Conservation (phyloP, 2,797 vertebrate species). For the Bovichtus diacanthus region DNA sequence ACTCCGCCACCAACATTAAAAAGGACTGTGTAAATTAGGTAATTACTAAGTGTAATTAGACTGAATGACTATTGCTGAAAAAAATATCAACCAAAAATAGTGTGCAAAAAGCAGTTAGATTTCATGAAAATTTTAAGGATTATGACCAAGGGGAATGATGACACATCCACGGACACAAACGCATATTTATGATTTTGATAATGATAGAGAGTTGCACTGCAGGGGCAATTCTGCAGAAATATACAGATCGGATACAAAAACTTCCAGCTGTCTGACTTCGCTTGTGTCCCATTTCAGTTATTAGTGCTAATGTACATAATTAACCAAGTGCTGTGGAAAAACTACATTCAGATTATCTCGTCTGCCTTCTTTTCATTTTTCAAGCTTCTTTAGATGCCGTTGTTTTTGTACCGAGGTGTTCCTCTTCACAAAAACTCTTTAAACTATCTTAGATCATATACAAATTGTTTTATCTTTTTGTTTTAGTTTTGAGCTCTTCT, state of each 20-base stretch:
- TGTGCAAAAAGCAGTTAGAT: not conserved
- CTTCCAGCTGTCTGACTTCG: not conserved
- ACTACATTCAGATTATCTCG: not conserved
- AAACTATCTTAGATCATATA: conserved; percentile 1
- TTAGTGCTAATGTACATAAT: not conserved
- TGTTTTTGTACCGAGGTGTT: conserved; percentile 5
- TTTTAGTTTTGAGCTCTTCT: not conserved
- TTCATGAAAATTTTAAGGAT: not conserved
- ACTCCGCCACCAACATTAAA: not conserved
- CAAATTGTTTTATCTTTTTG: not conserved
- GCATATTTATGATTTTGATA: conserved; percentile 4
- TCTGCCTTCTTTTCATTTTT: conserved; percentile 1
- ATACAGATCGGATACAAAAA: not conserved
- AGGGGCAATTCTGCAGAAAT: no score
- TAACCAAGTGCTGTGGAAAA: not conserved
- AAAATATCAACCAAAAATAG: not conserved
- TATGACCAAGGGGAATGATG: not conserved
- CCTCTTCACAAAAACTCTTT: not conserved
- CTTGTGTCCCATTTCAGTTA: not conserved
- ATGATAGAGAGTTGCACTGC: not conserved
- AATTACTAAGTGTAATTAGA: not conserved
- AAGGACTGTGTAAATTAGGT: not conserved
- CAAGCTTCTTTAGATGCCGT: not conserved
- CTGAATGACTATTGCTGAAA: not conserved
- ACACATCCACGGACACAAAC: not conserved